Evolutionary conservation across 2,888 invertebrate species (phyloP), one percentile per base, ranked within the genome.

Genomic region (Drosophila bunnanda): DNA sequence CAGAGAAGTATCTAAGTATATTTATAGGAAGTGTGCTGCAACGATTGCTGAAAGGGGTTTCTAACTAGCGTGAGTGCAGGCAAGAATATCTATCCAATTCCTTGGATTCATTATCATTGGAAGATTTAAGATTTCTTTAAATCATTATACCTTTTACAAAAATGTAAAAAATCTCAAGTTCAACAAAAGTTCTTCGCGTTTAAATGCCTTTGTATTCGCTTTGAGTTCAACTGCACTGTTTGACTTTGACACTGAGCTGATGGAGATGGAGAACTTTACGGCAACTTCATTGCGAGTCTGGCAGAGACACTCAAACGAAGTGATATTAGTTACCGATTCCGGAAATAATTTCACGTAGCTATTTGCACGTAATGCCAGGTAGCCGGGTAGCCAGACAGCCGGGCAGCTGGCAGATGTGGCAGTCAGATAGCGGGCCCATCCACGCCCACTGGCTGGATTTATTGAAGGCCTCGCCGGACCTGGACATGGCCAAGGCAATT

Each of bases 281-380:
- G 82, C 69, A 80, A 82, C 77, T 82, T 77, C 77, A 60, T 74
- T 85, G 77, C 72, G 43, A 79, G 74, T 73, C 80, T 72, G 71
- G 69, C 58, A 46, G 52, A 68, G 78, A 68, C 76, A 61, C 69
- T 76, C 77, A 66, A 76, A 82, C 74, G 70, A 59, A 75, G 75
- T 76, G 76, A 83, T 83, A 82, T 82, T 77, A 76, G 83, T 78
- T 76, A 80, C 77, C 74, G 83, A 78, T 64, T 68, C 81, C 83
- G 83, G 83, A 83, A 86, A 86, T 86, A 86, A 86, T 83, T 83
- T 83, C 72, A 79, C 83, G 83, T 81, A 79, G 75, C 83, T 83
- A 83, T 86, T 86, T 83, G 83, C 83, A 83, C 83, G 86, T 83
- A 82, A 64, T 64, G 65, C 67, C 67, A 52, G 69, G 9, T 58